Base-by-base conservation (phyloP, 2,797 vertebrate species). In the Furcifer pardalis region DNA sequence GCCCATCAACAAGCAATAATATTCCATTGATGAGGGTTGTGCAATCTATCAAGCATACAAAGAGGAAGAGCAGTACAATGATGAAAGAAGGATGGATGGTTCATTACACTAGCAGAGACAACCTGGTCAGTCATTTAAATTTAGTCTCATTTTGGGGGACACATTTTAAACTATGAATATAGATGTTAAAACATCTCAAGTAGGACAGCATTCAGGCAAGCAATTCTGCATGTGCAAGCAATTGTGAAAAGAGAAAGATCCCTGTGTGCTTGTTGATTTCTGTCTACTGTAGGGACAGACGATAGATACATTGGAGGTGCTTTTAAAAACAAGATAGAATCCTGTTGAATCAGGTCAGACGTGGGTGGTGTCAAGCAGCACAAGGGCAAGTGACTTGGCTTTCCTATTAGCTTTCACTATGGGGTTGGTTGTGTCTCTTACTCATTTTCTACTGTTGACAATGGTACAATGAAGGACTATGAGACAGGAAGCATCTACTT, bases 11-110 rank as follows among this genome's bases (percentile, higher is more conserved):
- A 87, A 99, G 98, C 95, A 99, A 97, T 97, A 99, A 99, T 94
- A 99, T 99, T 94, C 98, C 98, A 7, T 96, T 99, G 87, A 99
- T 99, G 98, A 94, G 98, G 92, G 97, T 99, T n/a, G 98, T 99
- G 25, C 98, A 99, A 91, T 99, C 98, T 0, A 96, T 99, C 91
- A 99, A 98, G 93, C 98, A 99, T 91, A 98, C 97, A 30, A 99
- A 99, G 94, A 97, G 98, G 97, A 99, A 97, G 97, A 99, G 97
- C 95, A 99, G 98, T 96, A 98, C 95, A n/a, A 97, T 98, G 94
- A 97, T 99, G 95, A 99, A 99, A 94, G 98, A 99, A 93, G 98
- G 98, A 12, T 99, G 98, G 98, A 98, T 99, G 97, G 98, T 99
- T 80, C 98, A 99, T 91, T 98, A 97, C 83, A 99, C 97, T 91